Percentiles rank a stretch among this genome's conserved stretches.
Evolutionary conservation across 1,140 invertebrate genomes (phyloP).

Genomic region (Microplitis mediator): DNA sequence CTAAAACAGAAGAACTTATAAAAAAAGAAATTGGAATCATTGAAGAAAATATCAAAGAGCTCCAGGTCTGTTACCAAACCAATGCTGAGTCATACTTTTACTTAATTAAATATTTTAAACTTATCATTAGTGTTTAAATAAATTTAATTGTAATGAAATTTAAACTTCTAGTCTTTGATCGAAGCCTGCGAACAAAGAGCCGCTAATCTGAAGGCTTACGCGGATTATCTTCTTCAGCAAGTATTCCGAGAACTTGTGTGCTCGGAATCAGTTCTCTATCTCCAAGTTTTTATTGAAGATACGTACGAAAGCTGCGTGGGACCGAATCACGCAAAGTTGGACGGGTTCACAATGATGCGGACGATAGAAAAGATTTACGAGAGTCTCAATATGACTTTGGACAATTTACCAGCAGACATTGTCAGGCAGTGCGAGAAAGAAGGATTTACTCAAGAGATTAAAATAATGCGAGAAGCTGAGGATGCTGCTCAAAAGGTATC

Average conservation of each 20-base stretch:
- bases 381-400: conserved; percentile 64
- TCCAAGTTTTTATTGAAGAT: conserved; percentile 69
- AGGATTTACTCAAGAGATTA: conserved; percentile 66
- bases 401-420: conserved; percentile 66
- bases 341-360: conserved; percentile 66
- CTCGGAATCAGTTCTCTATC: conserved; percentile 64
- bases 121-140: background rate
- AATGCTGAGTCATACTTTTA: conserved; percentile 7
- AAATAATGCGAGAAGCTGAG: conserved; percentile 65
- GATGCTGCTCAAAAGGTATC: conserved; percentile 66
- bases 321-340: conserved; percentile 63
- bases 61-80: conserved; percentile 41
- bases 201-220: conserved; percentile 55
- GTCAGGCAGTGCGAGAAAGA: conserved; percentile 65
- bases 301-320: conserved; percentile 69
- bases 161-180: conserved; percentile 40
- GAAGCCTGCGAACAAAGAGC: conserved; percentile 55
- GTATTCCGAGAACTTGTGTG: conserved; percentile 62
- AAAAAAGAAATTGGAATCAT: conserved; percentile 48
- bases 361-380: conserved; percentile 69
- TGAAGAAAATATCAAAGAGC: conserved; percentile 43
- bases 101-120: background rate
- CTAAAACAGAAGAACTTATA: conserved; percentile 49
- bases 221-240: conserved; percentile 56
- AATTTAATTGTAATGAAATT: background rate